phyloP scores from a whole-genome alignment of 64 coral and sea anemone genomes.

The Anthopleura sola region DNA sequence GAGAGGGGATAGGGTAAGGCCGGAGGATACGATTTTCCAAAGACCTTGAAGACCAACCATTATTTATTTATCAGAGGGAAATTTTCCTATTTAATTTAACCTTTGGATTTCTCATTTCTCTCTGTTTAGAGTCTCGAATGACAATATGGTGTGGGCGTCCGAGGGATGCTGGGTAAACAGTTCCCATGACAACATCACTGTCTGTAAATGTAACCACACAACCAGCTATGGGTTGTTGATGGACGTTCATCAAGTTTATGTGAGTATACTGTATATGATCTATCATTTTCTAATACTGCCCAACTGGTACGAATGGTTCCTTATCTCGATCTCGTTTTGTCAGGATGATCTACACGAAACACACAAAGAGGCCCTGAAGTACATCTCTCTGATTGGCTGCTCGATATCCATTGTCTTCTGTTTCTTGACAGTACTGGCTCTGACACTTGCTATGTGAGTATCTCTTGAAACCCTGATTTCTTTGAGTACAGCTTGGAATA shows the following conservation, averaged over 20 bases:
- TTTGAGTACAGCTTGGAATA: background rate
- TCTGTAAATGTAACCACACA: slow-evolving; percentile 78
- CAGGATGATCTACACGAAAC: slow-evolving; percentile 45
- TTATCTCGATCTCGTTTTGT: background rate
- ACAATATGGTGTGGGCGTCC: slow-evolving; percentile 34
- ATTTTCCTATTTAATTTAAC: too few species aligned
- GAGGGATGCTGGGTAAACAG: slow-evolving; percentile 50
- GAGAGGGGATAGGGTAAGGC: background rate
- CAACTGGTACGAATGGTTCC: too few species aligned
- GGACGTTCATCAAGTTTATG: slow-evolving; percentile 86
- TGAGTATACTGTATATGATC: slow-evolving; percentile 22
- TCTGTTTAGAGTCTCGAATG: background rate
- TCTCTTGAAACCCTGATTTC: background rate
- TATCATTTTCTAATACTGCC: too few species aligned
- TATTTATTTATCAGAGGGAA: too few species aligned
- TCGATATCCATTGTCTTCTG: slow-evolving; percentile 79
- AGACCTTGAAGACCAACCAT: too few species aligned
- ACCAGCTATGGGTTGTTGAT: slow-evolving; percentile 89
- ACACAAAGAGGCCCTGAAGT: slow-evolving; percentile 66
- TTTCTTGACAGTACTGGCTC: slow-evolving; percentile 53
- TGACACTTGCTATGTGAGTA: slow-evolving; percentile 72
- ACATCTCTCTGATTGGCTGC: slow-evolving; percentile 83
- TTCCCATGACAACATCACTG: slow-evolving; percentile 38
- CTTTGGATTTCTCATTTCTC: background rate
- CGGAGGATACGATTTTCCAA: too few species aligned